These are phyloP conservation scores for Astyanax mexicanus DNA, from an alignment of 2,797 vertebrate species.

Conservation along the genomic window DNA sequence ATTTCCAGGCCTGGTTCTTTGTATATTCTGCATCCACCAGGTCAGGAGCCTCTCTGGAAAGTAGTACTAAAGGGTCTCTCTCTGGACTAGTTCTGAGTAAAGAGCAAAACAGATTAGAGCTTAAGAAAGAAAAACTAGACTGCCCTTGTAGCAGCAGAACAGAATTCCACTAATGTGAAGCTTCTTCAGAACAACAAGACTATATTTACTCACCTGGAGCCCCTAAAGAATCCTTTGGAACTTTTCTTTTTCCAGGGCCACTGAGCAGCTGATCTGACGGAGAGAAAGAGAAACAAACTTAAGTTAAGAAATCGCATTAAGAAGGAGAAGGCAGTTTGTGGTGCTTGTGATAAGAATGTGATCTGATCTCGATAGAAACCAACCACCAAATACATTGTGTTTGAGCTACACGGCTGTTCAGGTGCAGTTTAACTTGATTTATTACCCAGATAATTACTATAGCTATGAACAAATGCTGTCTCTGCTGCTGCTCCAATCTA, in stretches of 20 bases:
- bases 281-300: neutral
- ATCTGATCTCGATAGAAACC: too few species aligned
- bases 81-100: slow-evolving; percentile 90
- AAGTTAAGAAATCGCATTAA: too few species aligned
- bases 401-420: too few species aligned
- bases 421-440: too few species aligned
- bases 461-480: too few species aligned
- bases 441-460: too few species aligned
- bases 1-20: slow-evolving; percentile 99
- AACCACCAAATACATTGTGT: too few species aligned
- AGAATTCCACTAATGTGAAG: too few species aligned
- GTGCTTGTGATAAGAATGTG: too few species aligned
- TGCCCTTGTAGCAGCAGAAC: neutral
- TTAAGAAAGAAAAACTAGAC: neutral
- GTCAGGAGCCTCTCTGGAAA: slow-evolving; percentile 89
- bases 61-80: slow-evolving; percentile 93
- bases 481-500: too few species aligned
- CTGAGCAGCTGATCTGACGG: slow-evolving; percentile 84
- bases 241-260: slow-evolving; percentile 96
- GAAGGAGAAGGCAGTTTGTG: neutral
- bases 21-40: slow-evolving; percentile 97
- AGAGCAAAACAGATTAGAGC: neutral
- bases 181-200: too few species aligned
- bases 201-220: slow-evolving; percentile 88
- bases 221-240: slow-evolving; percentile 92